Conservation (phyloP, 2,797 vertebrate species). For the Molossus alvarezi region DNA sequence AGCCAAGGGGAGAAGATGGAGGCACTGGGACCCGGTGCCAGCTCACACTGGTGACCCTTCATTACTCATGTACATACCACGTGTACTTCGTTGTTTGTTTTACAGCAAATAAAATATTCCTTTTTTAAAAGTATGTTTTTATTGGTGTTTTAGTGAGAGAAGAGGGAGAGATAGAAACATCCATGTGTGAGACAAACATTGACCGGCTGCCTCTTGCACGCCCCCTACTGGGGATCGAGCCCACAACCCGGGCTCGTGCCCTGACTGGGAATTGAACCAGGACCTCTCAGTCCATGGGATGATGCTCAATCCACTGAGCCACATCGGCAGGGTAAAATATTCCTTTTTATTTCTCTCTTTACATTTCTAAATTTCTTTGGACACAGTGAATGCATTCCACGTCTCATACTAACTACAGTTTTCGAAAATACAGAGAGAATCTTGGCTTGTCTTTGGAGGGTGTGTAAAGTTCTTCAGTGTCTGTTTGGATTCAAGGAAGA, state of each 20-base stretch:
- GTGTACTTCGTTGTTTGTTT: not conserved
- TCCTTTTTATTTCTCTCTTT: not conserved
- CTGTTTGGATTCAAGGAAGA: conserved; percentile 41
- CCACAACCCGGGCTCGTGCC: too few species aligned
- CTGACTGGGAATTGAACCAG: too few species aligned
- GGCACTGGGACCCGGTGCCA: not conserved
- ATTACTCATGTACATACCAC: not conserved
- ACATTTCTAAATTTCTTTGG: not conserved
- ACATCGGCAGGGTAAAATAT: not conserved
- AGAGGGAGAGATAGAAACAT: too few species aligned
- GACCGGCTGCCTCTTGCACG: too few species aligned
- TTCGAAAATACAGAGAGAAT: not conserved
- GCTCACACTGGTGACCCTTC: not conserved
- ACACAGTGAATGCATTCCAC: not conserved
- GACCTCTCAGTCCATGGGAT: too few species aligned
- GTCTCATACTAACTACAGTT: not conserved
- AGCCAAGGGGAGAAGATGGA: not conserved
- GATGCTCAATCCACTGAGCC: too few species aligned
- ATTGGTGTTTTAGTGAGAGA: too few species aligned
- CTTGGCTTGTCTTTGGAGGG: not conserved
- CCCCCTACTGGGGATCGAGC: too few species aligned
- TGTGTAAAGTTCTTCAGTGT: not conserved
- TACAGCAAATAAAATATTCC: not conserved
- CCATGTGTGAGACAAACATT: too few species aligned
- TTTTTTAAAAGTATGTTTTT: not conserved